Percentiles rank a stretch among this genome's conserved stretches.
These are phyloP conservation scores for Cynopterus brachyotis DNA, from an alignment of 2,113 vertebrate genomes.

Conservation along the genomic window DNA sequence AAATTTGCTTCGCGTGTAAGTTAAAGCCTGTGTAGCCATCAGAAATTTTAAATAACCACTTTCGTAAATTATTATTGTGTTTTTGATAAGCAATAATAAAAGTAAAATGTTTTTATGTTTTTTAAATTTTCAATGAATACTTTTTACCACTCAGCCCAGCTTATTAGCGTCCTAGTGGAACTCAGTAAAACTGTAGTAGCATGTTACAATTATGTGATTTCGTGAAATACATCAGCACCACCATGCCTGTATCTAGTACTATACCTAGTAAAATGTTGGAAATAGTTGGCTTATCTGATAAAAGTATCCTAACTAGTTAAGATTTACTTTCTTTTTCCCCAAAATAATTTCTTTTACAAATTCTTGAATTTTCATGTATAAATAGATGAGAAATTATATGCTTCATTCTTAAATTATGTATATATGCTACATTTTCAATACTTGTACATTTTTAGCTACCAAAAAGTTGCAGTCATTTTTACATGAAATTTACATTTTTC, in stretches of 20 bases:
- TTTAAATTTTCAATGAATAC: constrained; percentile 23
- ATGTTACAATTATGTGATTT: constrained; percentile 47
- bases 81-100: neutral
- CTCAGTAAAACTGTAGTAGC: constrained; percentile 22
- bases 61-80: neutral
- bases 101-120: neutral
- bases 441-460: constrained; percentile 74
- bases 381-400: constrained; percentile 75
- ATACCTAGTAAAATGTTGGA: constrained; percentile 59
- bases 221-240: constrained; percentile 62
- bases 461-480: constrained; percentile 75
- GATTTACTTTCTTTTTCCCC: constrained; percentile 69
- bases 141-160: neutral
- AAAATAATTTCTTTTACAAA: constrained; percentile 79
- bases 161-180: neutral
- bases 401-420: constrained; percentile 73
- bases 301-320: constrained; percentile 70
- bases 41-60: constrained; percentile 12
- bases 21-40: neutral
- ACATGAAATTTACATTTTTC: constrained; percentile 77
- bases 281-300: constrained; percentile 63
- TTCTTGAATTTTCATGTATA: constrained; percentile 74
- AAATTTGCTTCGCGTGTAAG: neutral
- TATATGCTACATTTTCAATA: constrained; percentile 74
- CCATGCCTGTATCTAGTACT: constrained; percentile 51